phyloP scores from a whole-genome alignment of 2,888 invertebrate genomes.

The Drosophila birchii region DNA sequence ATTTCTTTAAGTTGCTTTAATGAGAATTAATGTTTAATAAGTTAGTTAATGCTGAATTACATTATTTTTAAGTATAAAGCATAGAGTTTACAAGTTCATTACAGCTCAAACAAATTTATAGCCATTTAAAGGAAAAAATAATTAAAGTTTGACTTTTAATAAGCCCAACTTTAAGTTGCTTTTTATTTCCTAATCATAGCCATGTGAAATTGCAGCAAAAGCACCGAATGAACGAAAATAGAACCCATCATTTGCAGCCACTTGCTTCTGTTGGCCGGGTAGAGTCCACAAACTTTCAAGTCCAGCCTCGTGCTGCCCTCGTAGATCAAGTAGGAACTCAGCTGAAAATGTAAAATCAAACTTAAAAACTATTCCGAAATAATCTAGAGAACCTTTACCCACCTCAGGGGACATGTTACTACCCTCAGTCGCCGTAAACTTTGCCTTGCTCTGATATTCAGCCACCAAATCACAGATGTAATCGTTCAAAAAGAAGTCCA shows the following conservation, averaged over 20 bases:
- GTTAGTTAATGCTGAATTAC: no score
- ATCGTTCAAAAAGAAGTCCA: conserved; percentile 58
- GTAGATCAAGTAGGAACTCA: conserved; percentile 51
- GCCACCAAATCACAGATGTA: conserved; percentile 50
- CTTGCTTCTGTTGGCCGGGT: conserved; percentile 29
- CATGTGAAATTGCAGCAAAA: conserved; percentile 1
- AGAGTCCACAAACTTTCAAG: conserved; percentile 64
- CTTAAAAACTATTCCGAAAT: no score
- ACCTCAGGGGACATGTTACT: conserved; percentile 30
- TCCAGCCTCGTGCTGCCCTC: conserved; percentile 23
- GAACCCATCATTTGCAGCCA: conserved; percentile 52
- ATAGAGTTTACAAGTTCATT: no score
- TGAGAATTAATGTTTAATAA: no score
- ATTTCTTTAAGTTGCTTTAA: neutral
- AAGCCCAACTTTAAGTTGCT: no score
- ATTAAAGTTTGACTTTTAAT: no score
- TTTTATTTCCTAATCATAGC: neutral
- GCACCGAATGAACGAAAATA: neutral
- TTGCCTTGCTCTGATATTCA: conserved; percentile 32
- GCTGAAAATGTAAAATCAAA: conserved; percentile 17
- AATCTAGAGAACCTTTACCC: neutral
- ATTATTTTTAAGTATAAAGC: no score
- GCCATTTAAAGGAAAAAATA: no score
- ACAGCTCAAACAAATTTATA: no score
- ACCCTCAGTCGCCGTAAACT: conserved; percentile 10